Evolutionary conservation across 2,797 vertebrate genomes (phyloP).

Genomic region (Dendrocincla tyrannina): DNA sequence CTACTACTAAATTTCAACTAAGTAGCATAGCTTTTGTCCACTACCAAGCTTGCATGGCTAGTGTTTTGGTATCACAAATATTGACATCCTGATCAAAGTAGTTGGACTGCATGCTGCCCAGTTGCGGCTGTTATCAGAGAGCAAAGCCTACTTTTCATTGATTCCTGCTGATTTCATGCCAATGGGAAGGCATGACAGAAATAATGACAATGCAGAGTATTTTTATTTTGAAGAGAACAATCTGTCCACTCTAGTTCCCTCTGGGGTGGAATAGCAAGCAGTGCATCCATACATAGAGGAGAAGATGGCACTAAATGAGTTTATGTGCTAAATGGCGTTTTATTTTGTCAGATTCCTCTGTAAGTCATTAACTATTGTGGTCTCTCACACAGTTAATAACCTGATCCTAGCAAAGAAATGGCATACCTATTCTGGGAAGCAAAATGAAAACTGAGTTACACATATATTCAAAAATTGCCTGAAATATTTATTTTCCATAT

Average conservation of each 20-base stretch:
- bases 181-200: not conserved
- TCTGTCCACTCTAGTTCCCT: not conserved
- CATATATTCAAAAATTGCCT: not conserved
- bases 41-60: not conserved
- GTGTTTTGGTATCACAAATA: not conserved
- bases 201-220: not conserved
- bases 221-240: constrained; percentile 35
- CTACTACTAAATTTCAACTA: not conserved
- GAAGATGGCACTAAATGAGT: not conserved
- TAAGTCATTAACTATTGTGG: not conserved
- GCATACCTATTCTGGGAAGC: not conserved
- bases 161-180: constrained; percentile 18
- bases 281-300: not conserved
- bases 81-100: constrained; percentile 18
- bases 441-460: not conserved
- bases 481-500: not conserved
- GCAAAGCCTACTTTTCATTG: not conserved
- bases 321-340: not conserved
- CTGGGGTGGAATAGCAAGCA: not conserved
- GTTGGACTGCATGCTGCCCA: not conserved
- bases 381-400: not conserved
- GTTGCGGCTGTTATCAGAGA: not conserved
- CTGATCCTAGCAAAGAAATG: not conserved
- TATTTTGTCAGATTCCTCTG: constrained; percentile 2
- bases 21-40: not conserved